Percentiles rank a stretch among this genome's conserved stretches.
Conservation (phyloP, 37 sponge, comb jelly and placozoan species). For the Amphimedon queenslandica region DNA sequence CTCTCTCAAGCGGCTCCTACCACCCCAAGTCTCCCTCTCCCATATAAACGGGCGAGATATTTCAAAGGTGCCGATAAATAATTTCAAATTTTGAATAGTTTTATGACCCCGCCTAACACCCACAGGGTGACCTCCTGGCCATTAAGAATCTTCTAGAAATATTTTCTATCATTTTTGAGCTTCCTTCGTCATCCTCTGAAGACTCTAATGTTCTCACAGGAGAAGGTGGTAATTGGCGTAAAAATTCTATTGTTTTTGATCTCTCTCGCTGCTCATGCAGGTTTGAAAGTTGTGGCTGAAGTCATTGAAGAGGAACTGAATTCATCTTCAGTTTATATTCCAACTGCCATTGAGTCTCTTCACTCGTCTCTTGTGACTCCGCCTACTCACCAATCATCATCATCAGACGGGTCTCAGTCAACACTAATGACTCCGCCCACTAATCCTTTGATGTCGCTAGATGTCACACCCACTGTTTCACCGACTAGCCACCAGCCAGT, state of each 20-base stretch:
- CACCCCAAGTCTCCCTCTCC: background rate
- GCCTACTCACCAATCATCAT: background rate
- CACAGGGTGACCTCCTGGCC: background rate
- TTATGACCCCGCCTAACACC: background rate
- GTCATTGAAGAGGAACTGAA: background rate
- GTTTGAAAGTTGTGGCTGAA: background rate
- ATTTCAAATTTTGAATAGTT: background rate
- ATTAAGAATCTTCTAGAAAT: background rate
- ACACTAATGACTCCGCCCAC: background rate
- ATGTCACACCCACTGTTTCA: no score
- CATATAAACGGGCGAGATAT: background rate
- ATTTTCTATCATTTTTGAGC: background rate
- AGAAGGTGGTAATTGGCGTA: background rate
- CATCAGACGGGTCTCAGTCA: background rate
- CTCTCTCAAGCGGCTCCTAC: background rate
- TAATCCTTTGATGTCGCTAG: no score
- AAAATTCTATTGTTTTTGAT: no score
- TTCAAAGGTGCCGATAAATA: background rate
- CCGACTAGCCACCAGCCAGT: background rate
- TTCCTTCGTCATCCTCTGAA: background rate
- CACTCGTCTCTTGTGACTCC: background rate
- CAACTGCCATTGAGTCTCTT: background rate
- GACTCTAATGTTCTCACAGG: background rate
- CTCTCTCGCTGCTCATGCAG: no score
- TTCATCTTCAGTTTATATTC: background rate